Conservation (phyloP, 2,113 vertebrate genomes). For the Microtus richardsoni region DNA sequence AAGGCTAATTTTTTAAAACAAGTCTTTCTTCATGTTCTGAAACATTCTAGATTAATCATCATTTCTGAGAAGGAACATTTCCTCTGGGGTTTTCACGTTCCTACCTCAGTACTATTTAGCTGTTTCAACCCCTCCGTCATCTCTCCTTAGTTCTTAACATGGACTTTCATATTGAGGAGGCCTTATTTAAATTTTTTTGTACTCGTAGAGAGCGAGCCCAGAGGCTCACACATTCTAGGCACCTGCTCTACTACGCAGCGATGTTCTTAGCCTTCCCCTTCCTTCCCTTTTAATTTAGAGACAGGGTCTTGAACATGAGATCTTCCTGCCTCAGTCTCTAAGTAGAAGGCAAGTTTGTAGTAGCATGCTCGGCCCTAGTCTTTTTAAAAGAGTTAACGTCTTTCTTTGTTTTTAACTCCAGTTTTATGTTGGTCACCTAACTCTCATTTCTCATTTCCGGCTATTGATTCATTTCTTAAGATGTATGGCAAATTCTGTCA, state of each 20-base stretch:
- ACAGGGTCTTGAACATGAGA: not conserved
- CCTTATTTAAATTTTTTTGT: slow-evolving; percentile 37
- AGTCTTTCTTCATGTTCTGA: not conserved
- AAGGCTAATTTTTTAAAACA: not conserved
- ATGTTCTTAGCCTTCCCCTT: no score
- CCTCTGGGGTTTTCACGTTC: not conserved
- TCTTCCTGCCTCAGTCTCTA: not conserved
- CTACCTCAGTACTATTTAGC: not conserved
- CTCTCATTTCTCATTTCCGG: not conserved
- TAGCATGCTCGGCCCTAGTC: no score
- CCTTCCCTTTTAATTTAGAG: not conserved
- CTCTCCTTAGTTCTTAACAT: slow-evolving; percentile 17
- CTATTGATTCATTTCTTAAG: slow-evolving; percentile 15
- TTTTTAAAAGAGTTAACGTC: not conserved
- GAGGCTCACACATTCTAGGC: not conserved
- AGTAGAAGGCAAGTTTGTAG: not conserved
- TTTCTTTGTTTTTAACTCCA: slow-evolving; percentile 38
- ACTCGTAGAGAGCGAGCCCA: not conserved
- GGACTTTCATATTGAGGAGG: not conserved
- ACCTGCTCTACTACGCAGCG: not conserved
- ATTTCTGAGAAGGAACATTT: slow-evolving; percentile 46
- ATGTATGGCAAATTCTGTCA: not conserved
- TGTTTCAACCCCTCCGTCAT: not conserved
- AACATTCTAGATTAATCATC: not conserved
- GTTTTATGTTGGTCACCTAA: not conserved